Conservation (phyloP, 2,113 vertebrate species). For the Cephalopterus ornatus region DNA sequence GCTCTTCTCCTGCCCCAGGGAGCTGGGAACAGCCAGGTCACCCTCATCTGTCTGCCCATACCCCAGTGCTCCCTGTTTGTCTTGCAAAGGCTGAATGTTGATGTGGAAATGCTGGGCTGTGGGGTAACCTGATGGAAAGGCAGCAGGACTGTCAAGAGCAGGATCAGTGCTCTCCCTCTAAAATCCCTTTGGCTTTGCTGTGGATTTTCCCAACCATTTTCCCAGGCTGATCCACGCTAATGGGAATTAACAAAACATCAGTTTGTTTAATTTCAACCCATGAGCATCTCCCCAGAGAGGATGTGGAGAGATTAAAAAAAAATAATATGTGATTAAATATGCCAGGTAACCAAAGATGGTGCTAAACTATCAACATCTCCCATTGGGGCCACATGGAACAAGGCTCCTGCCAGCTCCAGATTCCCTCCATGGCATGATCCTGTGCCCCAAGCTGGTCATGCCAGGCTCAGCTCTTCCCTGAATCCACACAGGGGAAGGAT, state of each 20-base stretch:
- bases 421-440: neutral
- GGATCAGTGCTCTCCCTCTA: neutral
- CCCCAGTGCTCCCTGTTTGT: neutral
- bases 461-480: neutral
- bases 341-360: conserved; percentile 66
- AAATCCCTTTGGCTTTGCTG: neutral
- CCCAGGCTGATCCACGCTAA: neutral
- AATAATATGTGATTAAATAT: conserved; percentile 15
- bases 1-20: neutral
- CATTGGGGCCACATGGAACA: fast-evolving
- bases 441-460: fast-evolving
- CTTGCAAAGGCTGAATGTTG: neutral
- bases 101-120: neutral
- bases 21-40: neutral
- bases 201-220: neutral
- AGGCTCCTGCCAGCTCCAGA: neutral
- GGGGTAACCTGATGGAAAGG: neutral
- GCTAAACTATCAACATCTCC: neutral
- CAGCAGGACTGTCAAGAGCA: neutral
- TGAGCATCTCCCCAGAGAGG: conserved; percentile 60
- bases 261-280: conserved; percentile 76
- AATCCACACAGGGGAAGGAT: neutral
- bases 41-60: neutral
- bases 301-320: conserved; percentile 47
- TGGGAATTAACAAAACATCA: conserved; percentile 72